phyloP scores from a whole-genome alignment of 2,113 vertebrate species.

The Hystrix cristata region DNA sequence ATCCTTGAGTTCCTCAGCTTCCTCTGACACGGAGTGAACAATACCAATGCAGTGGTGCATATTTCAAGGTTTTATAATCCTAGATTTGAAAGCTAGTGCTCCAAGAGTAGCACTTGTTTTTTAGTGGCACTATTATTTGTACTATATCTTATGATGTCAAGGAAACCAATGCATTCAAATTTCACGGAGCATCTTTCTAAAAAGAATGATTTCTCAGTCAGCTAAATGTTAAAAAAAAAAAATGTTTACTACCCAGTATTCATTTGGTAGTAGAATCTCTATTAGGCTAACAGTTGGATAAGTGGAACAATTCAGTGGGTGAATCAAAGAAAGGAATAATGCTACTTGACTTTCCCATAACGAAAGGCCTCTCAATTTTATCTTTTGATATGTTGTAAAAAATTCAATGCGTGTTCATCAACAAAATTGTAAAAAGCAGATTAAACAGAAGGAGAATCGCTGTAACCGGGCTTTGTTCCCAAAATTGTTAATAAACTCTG shows the following conservation, averaged over 20 bases:
- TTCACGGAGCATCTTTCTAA: slow-evolving; percentile 66
- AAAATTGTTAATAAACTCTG: neutral
- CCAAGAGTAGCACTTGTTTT: slow-evolving; percentile 70
- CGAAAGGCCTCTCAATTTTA: neutral
- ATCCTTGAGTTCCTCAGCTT: neutral
- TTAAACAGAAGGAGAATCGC: neutral
- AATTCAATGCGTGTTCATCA: neutral
- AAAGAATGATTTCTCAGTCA: slow-evolving; percentile 77
- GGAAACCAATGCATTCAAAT: slow-evolving; percentile 81
- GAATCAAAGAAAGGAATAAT: neutral
- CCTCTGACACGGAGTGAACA: slow-evolving; percentile 44
- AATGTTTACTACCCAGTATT: neutral
- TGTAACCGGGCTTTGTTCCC: neutral
- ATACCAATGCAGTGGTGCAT: neutral
- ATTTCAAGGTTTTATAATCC: slow-evolving; percentile 71
- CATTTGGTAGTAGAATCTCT: neutral
- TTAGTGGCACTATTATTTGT: slow-evolving; percentile 76
- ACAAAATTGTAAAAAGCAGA: neutral
- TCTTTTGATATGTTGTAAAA: neutral
- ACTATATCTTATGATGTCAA: slow-evolving; percentile 79
- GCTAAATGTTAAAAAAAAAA: slow-evolving; percentile 59
- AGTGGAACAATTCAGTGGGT: slow-evolving; percentile 1
- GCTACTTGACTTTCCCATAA: neutral
- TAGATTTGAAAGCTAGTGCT: slow-evolving; percentile 57
- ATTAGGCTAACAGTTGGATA: neutral